Evolutionary conservation across 2,113 vertebrate genomes (phyloP).

Genomic region (Steatornis caripensis): DNA sequence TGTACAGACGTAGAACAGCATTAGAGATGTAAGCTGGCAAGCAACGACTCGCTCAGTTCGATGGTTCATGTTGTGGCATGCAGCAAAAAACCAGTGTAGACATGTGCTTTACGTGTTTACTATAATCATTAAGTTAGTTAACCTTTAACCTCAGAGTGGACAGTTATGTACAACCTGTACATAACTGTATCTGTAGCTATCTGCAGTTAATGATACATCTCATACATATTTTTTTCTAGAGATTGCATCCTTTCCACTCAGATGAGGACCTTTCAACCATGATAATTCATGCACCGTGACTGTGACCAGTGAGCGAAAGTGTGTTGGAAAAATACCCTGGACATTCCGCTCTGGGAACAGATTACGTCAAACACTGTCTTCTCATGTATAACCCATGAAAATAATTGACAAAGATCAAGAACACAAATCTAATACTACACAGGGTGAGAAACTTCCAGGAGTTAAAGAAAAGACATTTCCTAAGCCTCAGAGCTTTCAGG

Average conservation of each 20-base stretch:
- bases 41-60: not conserved
- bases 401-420: constrained; percentile 8
- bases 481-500: not conserved
- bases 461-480: not conserved
- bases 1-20: not conserved
- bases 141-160: not conserved
- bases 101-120: not conserved
- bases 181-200: not conserved
- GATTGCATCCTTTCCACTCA: not conserved
- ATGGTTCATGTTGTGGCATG: not conserved
- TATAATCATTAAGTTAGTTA: not conserved
- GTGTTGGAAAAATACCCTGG: not conserved
- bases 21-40: not conserved
- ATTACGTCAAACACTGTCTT: not conserved
- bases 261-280: not conserved
- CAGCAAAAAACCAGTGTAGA: not conserved
- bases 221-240: not conserved
- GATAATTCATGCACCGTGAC: not conserved
- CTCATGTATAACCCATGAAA: not conserved
- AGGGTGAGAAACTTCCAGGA: not conserved
- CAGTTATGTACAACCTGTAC: not conserved
- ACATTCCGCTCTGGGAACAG: constrained; percentile 5
- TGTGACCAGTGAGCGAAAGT: not conserved
- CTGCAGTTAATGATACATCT: not conserved
- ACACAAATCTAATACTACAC: constrained; percentile 26